phyloP scores from a whole-genome alignment of 2,113 vertebrate genomes.

The Noturus placidus region DNA sequence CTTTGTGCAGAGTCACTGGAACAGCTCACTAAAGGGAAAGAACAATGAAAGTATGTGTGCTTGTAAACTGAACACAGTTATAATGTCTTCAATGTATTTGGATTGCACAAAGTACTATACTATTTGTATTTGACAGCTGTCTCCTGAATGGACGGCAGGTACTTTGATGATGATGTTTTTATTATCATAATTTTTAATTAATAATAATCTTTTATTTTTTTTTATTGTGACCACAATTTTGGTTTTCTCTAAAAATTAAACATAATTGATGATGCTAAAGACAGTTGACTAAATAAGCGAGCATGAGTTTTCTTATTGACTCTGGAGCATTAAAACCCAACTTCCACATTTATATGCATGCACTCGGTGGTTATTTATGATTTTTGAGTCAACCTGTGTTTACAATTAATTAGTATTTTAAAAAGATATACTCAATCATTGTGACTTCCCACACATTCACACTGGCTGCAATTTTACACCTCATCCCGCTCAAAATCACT shows the following conservation, averaged over 20 bases:
- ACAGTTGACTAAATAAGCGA: neutral
- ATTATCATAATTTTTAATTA: too few relatives aligned
- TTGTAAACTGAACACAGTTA: neutral
- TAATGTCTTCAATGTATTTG: neutral
- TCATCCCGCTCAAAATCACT: neutral
- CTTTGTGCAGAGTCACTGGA: constrained; percentile 64
- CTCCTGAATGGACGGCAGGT: neutral
- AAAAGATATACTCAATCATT: neutral
- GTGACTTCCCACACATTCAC: neutral
- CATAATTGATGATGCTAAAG: neutral
- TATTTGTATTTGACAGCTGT: neutral
- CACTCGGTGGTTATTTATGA: neutral
- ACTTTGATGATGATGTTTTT: too few relatives aligned
- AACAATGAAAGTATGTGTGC: constrained; percentile 55
- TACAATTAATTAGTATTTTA: neutral
- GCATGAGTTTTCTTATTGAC: neutral
- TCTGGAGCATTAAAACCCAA: neutral
- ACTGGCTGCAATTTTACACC: neutral
- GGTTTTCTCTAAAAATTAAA: neutral
- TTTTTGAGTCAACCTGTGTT: neutral
- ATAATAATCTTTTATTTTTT: neutral
- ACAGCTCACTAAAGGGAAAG: constrained; percentile 72
- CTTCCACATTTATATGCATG: neutral
- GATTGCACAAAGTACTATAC: neutral
- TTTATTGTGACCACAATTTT: neutral